Evolutionary conservation across 2,888 invertebrate species (phyloP), one percentile per base, ranked within the genome.

Genomic region (Drosophila peninsularis): DNA sequence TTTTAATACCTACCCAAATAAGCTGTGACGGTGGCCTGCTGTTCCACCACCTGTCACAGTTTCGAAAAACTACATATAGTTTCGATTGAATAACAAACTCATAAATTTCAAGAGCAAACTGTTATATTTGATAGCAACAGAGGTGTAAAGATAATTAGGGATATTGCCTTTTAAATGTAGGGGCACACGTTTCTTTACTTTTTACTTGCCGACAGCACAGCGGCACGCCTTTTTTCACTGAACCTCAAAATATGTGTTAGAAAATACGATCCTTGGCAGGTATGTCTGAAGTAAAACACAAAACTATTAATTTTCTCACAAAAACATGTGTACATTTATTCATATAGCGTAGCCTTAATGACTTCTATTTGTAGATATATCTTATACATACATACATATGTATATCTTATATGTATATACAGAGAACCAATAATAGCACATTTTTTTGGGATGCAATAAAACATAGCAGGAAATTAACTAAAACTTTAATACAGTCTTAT

Each of bases 121-220:
- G 68, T 71, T 83, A 70, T 73, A 68, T 68, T 75, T 77, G 65
- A 77, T 76, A 84, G 83, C 81, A 80, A 71, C 87, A 83, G 81
- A 89, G 71, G 84, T 89, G 81, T 82, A 83, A 69, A 80, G 76
- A 60, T 76, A 76, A 82, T 82, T 82, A 82, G 81, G 80, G 76
- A 71, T 82, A 86, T 87, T 82, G 81, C 74, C 74, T 73, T 68
- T 71, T 58, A 70, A 86, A 80, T 71, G 71, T 68, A 68, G 56
- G 55, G 78, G 78, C 69, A 71, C 71, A 71, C 71, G 71, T 70
- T 70, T 67, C 55, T 84, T 81, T 65, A 67, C 89, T 87, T 89
- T 83, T 78, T 81, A 78, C 61, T 84, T 71, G 88, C 82, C 82
- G 82, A 84, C 89, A 87, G 71, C 89, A 61, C 89, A 89, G 89